Percentiles rank a stretch among this genome's conserved stretches.
phyloP scores from a whole-genome alignment of 2,113 vertebrate genomes.

The Pelvicachromis taeniatus region DNA sequence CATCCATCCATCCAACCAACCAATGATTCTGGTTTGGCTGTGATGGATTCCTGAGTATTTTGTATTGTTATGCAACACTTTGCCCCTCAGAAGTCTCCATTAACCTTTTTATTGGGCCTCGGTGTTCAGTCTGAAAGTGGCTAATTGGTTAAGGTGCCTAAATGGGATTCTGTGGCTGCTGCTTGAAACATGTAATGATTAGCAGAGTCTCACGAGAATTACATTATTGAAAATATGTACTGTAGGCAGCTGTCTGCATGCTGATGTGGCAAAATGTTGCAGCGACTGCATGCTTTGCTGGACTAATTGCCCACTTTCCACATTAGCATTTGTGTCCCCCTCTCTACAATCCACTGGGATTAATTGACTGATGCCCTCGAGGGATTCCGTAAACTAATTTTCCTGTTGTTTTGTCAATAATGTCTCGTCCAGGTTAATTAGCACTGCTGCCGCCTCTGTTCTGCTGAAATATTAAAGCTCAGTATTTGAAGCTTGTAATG shows the following conservation, averaged over 20 bases:
- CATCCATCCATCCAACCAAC: too few species aligned
- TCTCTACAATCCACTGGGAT: not conserved
- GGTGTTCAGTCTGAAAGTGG: not conserved
- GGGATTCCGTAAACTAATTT: conserved; percentile 4
- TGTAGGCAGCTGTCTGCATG: not conserved
- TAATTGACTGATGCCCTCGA: not conserved
- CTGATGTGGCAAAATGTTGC: not conserved
- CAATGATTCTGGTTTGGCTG: not conserved
- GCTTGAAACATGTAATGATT: not conserved
- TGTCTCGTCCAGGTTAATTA: not conserved
- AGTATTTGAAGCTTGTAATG: not conserved
- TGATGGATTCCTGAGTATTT: not conserved
- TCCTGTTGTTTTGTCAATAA: not conserved
- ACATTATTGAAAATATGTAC: not conserved
- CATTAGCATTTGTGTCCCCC: not conserved
- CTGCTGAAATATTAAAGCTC: not conserved
- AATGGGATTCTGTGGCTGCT: not conserved
- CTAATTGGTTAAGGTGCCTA: not conserved
- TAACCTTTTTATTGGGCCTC: not conserved
- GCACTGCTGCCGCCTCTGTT: not conserved
- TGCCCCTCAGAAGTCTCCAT: not conserved
- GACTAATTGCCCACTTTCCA: not conserved
- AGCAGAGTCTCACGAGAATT: not conserved
- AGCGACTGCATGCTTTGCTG: not conserved
- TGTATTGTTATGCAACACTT: not conserved